Evolutionary conservation across 2,888 invertebrate species (phyloP).

Genomic region (Eupithecia subfuscata): DNA sequence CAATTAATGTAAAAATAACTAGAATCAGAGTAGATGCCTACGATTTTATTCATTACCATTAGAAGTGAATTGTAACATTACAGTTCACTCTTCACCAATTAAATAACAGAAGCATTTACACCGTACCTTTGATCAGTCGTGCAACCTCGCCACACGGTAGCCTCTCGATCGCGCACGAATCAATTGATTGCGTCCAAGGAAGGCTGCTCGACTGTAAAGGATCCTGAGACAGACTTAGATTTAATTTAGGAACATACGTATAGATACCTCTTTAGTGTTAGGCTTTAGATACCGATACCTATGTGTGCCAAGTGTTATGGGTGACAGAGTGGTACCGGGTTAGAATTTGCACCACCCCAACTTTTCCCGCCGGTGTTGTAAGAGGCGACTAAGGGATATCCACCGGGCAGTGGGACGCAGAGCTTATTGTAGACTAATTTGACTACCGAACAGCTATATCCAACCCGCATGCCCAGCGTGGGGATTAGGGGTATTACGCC

Average conservation of each 20-base stretch:
- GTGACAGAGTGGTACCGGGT: too few relatives aligned
- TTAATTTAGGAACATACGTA: neutral
- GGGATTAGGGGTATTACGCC: too few relatives aligned
- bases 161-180: conserved; percentile 8
- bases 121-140: conserved; percentile 15
- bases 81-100: neutral
- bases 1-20: neutral
- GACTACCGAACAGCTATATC: too few relatives aligned
- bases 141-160: neutral
- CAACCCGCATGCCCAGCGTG: too few relatives aligned
- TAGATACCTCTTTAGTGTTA: too few relatives aligned
- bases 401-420: too few relatives aligned
- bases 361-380: too few relatives aligned
- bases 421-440: too few relatives aligned
- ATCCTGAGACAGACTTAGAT: conserved; percentile 4
- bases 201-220: conserved; percentile 6
- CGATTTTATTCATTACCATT: neutral
- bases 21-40: neutral
- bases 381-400: too few relatives aligned
- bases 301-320: too few relatives aligned
- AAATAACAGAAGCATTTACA: neutral
- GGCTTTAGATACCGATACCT: too few relatives aligned
- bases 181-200: conserved; percentile 10
- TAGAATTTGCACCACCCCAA: too few relatives aligned
- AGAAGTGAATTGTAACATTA: neutral